Evolutionary conservation across 2,888 invertebrate species (phyloP).

Genomic region (Dromius quadrimaculatus): DNA sequence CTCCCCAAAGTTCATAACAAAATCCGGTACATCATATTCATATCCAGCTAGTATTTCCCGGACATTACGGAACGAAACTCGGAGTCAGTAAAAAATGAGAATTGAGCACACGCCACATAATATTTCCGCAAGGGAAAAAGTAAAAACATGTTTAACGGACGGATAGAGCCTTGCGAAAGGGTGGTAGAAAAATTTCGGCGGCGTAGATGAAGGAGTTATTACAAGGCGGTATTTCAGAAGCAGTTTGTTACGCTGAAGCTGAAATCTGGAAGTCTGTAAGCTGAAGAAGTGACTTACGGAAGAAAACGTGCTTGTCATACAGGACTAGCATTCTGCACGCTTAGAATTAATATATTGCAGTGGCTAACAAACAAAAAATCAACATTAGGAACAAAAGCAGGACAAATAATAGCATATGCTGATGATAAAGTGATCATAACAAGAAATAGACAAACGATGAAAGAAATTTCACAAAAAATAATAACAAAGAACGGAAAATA

Average conservation of each 20-base stretch:
- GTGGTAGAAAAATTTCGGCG: not conserved
- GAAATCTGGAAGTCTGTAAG: slow-evolving; percentile 5
- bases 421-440: too few relatives aligned
- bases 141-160: slow-evolving; percentile 33
- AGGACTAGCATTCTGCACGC: slow-evolving; percentile 50
- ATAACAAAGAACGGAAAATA: too few relatives aligned
- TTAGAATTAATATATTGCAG: slow-evolving; percentile 13
- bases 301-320: slow-evolving; percentile 58
- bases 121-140: slow-evolving; percentile 19
- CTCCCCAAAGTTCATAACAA: not conserved
- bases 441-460: too few relatives aligned
- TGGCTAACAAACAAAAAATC: not conserved
- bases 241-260: slow-evolving; percentile 55
- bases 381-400: not conserved
- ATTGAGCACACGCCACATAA: slow-evolving; percentile 10
- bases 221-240: slow-evolving; percentile 36
- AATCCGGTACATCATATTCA: slow-evolving; percentile 1
- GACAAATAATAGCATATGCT: not conserved
- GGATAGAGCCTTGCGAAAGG: not conserved
- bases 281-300: slow-evolving; percentile 55
- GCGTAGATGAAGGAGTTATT: slow-evolving; percentile 9
- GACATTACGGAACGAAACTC: not conserved
- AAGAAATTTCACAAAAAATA: too few relatives aligned
- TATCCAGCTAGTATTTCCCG: slow-evolving; percentile 3
- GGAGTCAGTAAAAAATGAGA: not conserved